Percentiles rank a stretch among this genome's conserved stretches.
Evolutionary conservation across 2,888 invertebrate genomes (phyloP).

Genomic region (Acanthosoma haemorrhoidale): DNA sequence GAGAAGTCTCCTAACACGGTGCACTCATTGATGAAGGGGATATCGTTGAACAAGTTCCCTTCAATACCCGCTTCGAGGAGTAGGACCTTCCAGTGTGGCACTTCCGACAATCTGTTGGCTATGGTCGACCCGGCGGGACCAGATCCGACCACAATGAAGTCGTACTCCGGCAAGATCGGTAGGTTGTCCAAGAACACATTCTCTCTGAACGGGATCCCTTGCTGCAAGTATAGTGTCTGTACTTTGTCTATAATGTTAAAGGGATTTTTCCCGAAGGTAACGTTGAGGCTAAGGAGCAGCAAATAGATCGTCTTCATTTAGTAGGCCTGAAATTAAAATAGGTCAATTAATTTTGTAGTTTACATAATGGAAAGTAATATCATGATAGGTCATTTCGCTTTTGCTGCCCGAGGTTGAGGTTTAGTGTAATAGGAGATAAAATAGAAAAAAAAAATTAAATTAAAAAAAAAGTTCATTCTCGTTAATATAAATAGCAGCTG

Average conservation of each 20-base stretch:
- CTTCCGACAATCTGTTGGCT: conserved; percentile 71
- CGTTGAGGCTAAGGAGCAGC: no score
- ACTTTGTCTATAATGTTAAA: conserved; percentile 30
- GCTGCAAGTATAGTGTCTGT: conserved; percentile 30
- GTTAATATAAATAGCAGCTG: no score
- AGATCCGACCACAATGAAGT: conserved; percentile 60
- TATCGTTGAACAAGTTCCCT: conserved; percentile 69
- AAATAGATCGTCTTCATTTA: no score
- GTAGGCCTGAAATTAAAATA: no score
- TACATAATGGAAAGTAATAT: no score
- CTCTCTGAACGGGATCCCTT: conserved; percentile 38
- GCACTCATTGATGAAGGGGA: conserved; percentile 64
- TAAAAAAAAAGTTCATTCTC: no score
- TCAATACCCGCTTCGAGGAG: conserved; percentile 73
- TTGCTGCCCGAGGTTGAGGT: no score
- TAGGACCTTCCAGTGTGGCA: conserved; percentile 61
- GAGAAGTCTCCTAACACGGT: conserved; percentile 57
- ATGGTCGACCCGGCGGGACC: conserved; percentile 58
- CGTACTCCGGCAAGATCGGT: conserved; percentile 49
- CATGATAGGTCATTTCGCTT: no score
- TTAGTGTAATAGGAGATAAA: no score
- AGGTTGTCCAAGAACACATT: conserved; percentile 40
- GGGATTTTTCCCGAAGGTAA: no score
- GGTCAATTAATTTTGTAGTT: no score
- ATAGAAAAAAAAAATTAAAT: no score